phyloP scores from a whole-genome alignment of 2,113 vertebrate species.

The Chauna torquata region DNA sequence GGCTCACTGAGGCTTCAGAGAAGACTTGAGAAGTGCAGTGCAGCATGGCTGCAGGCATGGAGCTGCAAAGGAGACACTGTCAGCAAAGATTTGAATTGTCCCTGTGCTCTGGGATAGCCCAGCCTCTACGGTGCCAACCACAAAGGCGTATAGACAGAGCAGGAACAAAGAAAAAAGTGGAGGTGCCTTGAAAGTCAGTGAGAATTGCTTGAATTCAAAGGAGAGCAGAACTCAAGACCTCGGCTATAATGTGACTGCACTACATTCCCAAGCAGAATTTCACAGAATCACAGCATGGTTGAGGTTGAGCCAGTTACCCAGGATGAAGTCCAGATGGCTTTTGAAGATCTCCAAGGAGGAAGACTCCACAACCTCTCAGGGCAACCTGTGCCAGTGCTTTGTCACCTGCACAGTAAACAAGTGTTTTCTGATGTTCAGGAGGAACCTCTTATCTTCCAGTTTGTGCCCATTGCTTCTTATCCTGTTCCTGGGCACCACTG shows the following conservation, averaged over 20 bases:
- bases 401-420: not conserved
- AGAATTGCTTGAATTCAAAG: not conserved
- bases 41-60: rapidly evolving
- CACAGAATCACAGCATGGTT: not conserved
- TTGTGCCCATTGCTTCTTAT: not conserved
- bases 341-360: not conserved
- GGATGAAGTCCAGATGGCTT: not conserved
- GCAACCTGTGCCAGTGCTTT: not conserved
- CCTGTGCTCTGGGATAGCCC: not conserved
- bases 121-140: not conserved
- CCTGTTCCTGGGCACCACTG: not conserved
- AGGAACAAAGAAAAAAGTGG: not conserved
- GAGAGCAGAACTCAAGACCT: not conserved
- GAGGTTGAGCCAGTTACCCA: not conserved
- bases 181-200: not conserved
- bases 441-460: not conserved
- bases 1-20: not conserved
- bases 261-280: not conserved
- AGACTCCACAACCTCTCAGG: not conserved
- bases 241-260: not conserved
- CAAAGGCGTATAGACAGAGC: rapidly evolving
- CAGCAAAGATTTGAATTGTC: not conserved
- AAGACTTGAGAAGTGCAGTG: rapidly evolving
- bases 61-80: not conserved
- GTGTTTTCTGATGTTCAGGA: not conserved